Percentiles rank a stretch among this genome's conserved stretches.
phyloP scores from a whole-genome alignment of 92 coral and sea anemone genomes.

The Muricea muricata region DNA sequence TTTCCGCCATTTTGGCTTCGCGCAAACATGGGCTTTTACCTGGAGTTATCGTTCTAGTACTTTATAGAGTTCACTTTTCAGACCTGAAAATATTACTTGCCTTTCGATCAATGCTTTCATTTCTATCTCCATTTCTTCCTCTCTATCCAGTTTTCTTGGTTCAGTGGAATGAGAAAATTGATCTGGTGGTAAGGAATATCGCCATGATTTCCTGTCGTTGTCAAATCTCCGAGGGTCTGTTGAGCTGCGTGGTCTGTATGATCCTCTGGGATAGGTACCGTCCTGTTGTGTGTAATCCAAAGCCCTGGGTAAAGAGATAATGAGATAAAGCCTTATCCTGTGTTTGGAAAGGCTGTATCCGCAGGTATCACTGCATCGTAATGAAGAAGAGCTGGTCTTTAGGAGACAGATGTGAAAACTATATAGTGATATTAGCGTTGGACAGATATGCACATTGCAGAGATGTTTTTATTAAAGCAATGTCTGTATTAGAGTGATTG shows the following conservation, averaged over 20 bases:
- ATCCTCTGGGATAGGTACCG: conserved; percentile 4
- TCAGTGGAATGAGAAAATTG: conserved; percentile 35
- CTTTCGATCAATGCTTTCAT: conserved; percentile 49
- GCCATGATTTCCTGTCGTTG: conserved; percentile 29
- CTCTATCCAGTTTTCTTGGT: conserved; percentile 30
- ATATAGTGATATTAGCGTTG: background rate
- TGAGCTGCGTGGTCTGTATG: conserved; percentile 37
- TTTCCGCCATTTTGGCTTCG: too few relatives aligned
- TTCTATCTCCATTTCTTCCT: conserved; percentile 46
- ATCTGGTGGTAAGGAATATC: conserved; percentile 43
- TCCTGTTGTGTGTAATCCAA: background rate
- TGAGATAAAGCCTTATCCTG: background rate
- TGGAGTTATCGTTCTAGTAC: too few relatives aligned
- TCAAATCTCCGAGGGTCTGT: conserved; percentile 34
- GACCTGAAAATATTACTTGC: background rate
- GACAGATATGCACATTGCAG: background rate
- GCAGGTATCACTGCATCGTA: too few relatives aligned
- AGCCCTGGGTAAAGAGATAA: background rate
- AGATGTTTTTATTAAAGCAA: background rate
- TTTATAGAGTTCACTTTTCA: background rate
- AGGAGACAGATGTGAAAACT: too few relatives aligned
- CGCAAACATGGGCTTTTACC: too few relatives aligned
- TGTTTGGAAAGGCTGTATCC: background rate
- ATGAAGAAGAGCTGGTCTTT: too few relatives aligned
- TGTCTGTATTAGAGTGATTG: too few relatives aligned